Base-by-base conservation (phyloP, 2,797 vertebrate species). In the Gymnothorax javanicus region DNA sequence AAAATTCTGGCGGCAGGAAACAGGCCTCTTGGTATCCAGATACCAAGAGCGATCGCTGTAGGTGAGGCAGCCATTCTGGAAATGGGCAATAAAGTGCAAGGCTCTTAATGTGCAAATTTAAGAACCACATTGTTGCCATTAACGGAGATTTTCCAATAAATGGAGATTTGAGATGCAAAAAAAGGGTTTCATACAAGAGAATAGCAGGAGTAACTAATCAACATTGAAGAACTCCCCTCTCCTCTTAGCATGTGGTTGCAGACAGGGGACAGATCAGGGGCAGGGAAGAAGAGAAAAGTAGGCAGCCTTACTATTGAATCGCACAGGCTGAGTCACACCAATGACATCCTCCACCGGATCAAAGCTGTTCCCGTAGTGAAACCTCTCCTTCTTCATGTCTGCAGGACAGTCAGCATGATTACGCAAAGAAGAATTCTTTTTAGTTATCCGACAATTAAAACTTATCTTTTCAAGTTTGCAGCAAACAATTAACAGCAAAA, bases 321-420 rank as follows among this genome's bases (percentile, higher is more conserved):
- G 98, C 82, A 98, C 96, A 0, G 98, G 98, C 93, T 98, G 98
- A 0, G 98, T 97, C 93, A 98, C 94, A 0, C 97, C 98, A 71
- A 99, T 95, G 0, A 97, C 94, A 6, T 96, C 96, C 67, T 97
- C 96, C 2, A 93, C 95, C 89, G 95, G 95, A 84, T 96, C 95
- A 7, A 95, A 95, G 20, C 94, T 94, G 0, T 94, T 95, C 62
- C 95, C 93, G 12, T 95, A 95, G n/a, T 92, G 95, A 91, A 95
- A 95, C 56, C 94, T 87, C 83, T 96, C 96, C 89, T 96, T 96
- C 88, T 95, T 96, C 58, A 94, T 91, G 33, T 94, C 96, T 96
- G 93, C 2, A 58, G 83, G 59, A 85, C 71, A 43, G 52, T 13
- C 0, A 85, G 7, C 25, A n/a, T n/a, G n/a, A 8, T 67, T 67